These are phyloP conservation scores for Lytechinus variegatus DNA, from an alignment of 35 echinoderm and acorn worm species.

Conservation along the genomic window DNA sequence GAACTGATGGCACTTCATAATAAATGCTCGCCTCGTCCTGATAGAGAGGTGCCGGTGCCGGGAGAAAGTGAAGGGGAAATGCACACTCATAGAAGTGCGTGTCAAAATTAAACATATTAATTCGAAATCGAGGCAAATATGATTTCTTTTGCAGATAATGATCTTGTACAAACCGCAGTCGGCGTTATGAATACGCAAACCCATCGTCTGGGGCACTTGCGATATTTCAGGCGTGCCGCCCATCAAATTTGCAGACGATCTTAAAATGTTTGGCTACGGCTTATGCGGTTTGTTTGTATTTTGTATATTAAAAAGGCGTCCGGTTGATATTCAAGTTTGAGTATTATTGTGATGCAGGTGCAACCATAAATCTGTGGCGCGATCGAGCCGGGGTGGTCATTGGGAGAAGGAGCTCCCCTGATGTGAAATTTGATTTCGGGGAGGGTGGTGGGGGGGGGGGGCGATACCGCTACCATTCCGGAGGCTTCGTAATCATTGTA, in stretches of 20 bases:
- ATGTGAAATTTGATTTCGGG: not conserved
- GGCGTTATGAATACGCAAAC: not conserved
- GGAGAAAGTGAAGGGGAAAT: conserved; percentile 11
- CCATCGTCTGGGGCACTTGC: not conserved
- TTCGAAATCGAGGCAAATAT: not conserved
- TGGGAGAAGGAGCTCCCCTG: not conserved
- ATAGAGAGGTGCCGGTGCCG: not conserved
- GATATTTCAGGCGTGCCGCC: conserved; percentile 7
- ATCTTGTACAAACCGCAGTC: not conserved
- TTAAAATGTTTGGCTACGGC: not conserved
- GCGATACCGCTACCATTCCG: no score
- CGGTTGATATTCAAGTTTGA: not conserved
- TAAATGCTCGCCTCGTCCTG: not conserved
- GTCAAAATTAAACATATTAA: conserved; percentile 7
- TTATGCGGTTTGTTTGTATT: conserved; percentile 7
- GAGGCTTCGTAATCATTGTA: no score
- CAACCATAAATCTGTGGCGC: not conserved
- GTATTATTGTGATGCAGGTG: not conserved
- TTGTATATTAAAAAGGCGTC: conserved; percentile 2
- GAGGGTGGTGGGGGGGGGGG: not conserved
- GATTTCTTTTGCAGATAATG: not conserved
- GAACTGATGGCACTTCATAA: not conserved
- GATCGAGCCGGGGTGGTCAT: no score
- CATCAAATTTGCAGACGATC: conserved; percentile 11
- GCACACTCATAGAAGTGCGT: not conserved